Evolutionary conservation across 2,888 invertebrate genomes (phyloP), one percentile per base, ranked within the genome.

Genomic region (Andrena chrysosceles): DNA sequence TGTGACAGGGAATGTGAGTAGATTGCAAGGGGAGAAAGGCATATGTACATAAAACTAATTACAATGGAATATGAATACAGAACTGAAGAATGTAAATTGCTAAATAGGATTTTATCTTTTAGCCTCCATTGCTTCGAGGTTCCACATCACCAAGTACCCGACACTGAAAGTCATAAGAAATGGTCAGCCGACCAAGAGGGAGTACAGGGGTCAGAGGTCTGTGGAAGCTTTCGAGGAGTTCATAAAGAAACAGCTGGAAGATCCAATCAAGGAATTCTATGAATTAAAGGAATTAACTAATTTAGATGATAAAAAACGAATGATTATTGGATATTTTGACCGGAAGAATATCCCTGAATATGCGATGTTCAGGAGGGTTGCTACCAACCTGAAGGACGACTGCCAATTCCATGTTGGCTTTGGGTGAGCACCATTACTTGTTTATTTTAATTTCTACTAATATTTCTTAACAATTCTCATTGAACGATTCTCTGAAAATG

Each of bases 71-170:
- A 54, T 10, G 3, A 20, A 6, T 26, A 6, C 8, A 23, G 7
- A 60, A n/a, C 6, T 20, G 6, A 13, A 23, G 26, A 10, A 7
- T 4, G 23, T 10, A 29, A 66, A 31, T 63, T 52, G 20, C 33
- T 77, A 56, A 66, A 60, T 26, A 63, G 29, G 26, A 54, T 26
- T 29, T 71, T 76, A 67, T 73, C 52, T 91, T 93, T 68, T 91
- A 96, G 96, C 95, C 81, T 95, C 96, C 26, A 95, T 99, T 77
- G 97, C 99, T 2, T 96, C 97, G 5, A 96, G 98, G 89, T 99
- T 98, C 94, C 99, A 99, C 92, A 99, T 99, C 78, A 97, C 97
- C 77, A 99, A 99, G 95, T 99, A 99, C 95, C 99, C 99, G 6
- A 99, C 99, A 5, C 94, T 99, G 77, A 99, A 99, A 95, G 94